These are phyloP conservation scores for Coecobrya sp. DNA, from an alignment of 2,888 invertebrate species.

Conservation along the genomic window DNA sequence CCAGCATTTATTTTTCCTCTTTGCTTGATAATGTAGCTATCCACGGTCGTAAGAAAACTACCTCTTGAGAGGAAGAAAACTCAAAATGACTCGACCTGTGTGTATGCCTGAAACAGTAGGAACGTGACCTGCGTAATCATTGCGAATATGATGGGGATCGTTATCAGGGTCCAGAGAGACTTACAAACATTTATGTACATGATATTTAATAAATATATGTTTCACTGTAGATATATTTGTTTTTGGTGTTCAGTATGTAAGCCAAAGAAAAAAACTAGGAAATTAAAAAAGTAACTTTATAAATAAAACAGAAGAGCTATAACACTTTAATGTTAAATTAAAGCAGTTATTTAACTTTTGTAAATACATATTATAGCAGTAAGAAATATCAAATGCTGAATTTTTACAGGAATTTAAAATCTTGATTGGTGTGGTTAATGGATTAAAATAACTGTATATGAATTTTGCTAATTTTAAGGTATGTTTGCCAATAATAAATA, in stretches of 20 bases:
- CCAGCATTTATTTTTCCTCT: conserved; percentile 42
- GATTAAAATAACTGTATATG: too few relatives aligned
- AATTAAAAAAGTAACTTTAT: neutral
- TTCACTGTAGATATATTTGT: too few relatives aligned
- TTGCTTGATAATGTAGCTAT: conserved; percentile 10
- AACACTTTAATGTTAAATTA: neutral
- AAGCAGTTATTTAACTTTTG: too few relatives aligned
- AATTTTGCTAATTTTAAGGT: too few relatives aligned
- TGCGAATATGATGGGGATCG: conserved; percentile 43
- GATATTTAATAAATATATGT: neutral
- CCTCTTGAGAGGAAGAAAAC: conserved; percentile 14
- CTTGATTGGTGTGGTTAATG: too few relatives aligned
- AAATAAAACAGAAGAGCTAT: neutral
- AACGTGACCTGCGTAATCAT: conserved; percentile 67
- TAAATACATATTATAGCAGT: too few relatives aligned
- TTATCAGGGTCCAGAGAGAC: conserved; percentile 36
- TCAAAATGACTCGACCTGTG: neutral
- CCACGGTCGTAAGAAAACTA: neutral
- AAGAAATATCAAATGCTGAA: too few relatives aligned
- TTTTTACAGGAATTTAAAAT: too few relatives aligned
- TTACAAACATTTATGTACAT: neutral
- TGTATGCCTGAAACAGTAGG: conserved; percentile 33
- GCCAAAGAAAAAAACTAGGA: neutral
- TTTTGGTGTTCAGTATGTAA: too few relatives aligned
- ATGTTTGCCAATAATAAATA: too few relatives aligned